Conservation (phyloP, 2,113 vertebrate genomes). For the human (Homo sapiens) region DNA sequence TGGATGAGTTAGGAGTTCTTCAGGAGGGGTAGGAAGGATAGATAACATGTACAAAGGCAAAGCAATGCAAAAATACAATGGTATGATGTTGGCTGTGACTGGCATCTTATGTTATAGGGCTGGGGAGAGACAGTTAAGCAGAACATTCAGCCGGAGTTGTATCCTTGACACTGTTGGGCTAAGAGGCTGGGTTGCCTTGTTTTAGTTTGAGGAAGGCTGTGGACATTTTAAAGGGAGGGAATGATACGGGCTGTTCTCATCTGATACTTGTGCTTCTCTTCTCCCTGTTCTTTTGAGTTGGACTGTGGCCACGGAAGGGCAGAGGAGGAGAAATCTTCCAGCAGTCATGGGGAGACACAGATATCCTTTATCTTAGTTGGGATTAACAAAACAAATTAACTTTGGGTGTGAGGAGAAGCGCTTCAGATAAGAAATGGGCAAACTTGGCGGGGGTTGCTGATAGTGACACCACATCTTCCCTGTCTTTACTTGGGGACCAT, state of each 20-base stretch:
- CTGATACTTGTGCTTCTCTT: neutral
- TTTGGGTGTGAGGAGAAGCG: neutral
- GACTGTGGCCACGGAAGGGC: neutral
- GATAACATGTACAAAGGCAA: neutral
- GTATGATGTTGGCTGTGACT: accelerated
- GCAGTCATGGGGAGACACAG: neutral
- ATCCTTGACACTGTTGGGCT: neutral
- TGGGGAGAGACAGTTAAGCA: neutral
- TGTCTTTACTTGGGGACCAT: neutral
- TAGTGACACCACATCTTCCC: neutral
- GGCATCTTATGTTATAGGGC: neutral
- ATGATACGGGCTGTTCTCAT: neutral
- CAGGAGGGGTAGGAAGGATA: neutral
- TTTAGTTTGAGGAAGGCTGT: neutral
- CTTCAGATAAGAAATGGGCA: slow-evolving; percentile 28
- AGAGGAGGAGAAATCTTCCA: neutral
- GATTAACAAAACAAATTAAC: slow-evolving; percentile 43
- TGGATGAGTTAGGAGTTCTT: neutral
- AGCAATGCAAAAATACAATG: neutral
- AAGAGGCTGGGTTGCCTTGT: neutral
- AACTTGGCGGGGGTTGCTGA: neutral
- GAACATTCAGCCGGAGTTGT: neutral
- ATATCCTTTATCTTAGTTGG: neutral
- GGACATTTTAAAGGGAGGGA: neutral
- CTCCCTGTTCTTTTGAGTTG: neutral